phyloP scores from a whole-genome alignment of 2,888 invertebrate species.

The Leptinotarsa juncta region DNA sequence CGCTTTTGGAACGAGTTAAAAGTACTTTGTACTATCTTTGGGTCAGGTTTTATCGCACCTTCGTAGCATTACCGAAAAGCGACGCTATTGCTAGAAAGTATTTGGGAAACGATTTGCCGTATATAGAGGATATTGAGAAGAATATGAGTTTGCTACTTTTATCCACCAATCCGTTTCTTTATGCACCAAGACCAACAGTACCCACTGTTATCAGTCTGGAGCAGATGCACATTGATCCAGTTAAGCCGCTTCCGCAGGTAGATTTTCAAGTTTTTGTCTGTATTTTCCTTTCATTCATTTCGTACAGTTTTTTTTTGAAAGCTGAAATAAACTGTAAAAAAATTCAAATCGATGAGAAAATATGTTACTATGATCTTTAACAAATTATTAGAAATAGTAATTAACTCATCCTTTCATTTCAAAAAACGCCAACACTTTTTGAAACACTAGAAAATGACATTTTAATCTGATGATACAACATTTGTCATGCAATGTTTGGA shows the following conservation, averaged over 20 bases:
- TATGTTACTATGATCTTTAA: too few relatives aligned
- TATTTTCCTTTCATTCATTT: too few relatives aligned
- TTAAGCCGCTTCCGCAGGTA: constrained; percentile 56
- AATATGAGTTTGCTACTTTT: constrained; percentile 59
- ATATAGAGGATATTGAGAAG: constrained; percentile 56
- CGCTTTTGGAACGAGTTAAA: constrained; percentile 60
- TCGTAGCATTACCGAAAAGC: constrained; percentile 50
- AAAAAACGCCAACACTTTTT: too few relatives aligned
- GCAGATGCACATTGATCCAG: constrained; percentile 55
- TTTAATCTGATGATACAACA: too few relatives aligned
- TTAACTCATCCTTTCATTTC: too few relatives aligned
- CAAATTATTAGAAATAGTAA: too few relatives aligned
- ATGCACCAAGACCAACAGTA: constrained; percentile 56
- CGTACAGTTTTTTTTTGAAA: too few relatives aligned
- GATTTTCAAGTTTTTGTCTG: too few relatives aligned
- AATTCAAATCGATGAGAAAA: too few relatives aligned
- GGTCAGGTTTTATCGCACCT: constrained; percentile 49
- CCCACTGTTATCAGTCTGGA: constrained; percentile 58
- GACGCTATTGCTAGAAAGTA: constrained; percentile 56
- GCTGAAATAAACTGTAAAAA: too few relatives aligned
- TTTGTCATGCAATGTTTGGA: too few relatives aligned
- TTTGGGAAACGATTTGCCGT: constrained; percentile 59
- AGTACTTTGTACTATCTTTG: constrained; percentile 55
- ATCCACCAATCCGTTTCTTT: constrained; percentile 58
- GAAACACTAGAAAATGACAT: too few relatives aligned